Conservation (phyloP, 2,113 vertebrate species). For the Hemibagrus wyckioides region DNA sequence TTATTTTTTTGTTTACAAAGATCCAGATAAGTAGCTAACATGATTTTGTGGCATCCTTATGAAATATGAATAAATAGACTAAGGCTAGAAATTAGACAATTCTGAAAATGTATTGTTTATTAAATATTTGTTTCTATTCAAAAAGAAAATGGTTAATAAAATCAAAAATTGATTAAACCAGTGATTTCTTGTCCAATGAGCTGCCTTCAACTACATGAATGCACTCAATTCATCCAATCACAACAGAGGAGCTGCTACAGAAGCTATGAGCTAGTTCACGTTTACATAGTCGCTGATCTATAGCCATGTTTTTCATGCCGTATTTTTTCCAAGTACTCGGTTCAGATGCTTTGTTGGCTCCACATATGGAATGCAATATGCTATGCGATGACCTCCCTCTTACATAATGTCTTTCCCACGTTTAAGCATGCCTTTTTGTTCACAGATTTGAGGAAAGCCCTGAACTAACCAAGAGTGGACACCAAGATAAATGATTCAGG, state of each 20-base stretch:
- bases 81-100: neutral
- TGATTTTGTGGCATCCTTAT: neutral
- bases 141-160: neutral
- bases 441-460: neutral
- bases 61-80: neutral
- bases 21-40: neutral
- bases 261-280: neutral
- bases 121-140: no score
- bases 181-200: neutral
- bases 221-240: neutral
- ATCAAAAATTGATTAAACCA: neutral
- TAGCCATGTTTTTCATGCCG: neutral
- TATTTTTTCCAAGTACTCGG: neutral
- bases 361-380: neutral
- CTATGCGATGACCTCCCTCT: neutral
- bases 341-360: neutral
- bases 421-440: neutral
- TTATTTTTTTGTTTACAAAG: neutral
- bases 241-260: neutral
- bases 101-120: neutral
- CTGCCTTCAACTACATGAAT: neutral
- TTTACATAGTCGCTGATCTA: neutral
- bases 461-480: neutral
- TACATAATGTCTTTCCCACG: neutral
- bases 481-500: slow-evolving; percentile 3